phyloP scores from a whole-genome alignment of 2,797 vertebrate genomes.

The Helarctos malayanus region DNA sequence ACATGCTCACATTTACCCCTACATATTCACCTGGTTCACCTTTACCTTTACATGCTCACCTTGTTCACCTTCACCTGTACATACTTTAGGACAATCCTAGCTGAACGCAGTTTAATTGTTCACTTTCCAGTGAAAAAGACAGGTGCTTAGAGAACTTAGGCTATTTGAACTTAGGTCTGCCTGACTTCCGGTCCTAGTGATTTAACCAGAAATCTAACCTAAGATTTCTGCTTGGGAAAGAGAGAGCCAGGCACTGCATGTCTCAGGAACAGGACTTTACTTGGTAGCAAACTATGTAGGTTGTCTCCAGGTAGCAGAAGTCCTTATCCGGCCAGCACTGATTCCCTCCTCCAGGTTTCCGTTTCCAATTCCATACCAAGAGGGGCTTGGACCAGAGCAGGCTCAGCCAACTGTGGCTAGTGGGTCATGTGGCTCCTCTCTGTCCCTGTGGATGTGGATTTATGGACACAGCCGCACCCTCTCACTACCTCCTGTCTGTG shows the following conservation, averaged over 20 bases:
- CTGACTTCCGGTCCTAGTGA: neutral
- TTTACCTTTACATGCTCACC: neutral
- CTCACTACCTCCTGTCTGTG: neutral
- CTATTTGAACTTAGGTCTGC: neutral
- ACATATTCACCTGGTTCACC: neutral
- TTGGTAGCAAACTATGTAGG: neutral
- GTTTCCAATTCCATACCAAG: neutral
- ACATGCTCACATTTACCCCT: neutral
- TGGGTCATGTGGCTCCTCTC: neutral
- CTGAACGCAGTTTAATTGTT: neutral
- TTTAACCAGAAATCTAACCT: neutral
- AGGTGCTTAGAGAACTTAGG: neutral
- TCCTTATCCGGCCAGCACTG: neutral
- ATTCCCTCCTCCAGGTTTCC: neutral
- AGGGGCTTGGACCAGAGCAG: no score
- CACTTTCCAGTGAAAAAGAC: neutral
- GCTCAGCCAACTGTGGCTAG: neutral
- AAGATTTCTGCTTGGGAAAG: neutral
- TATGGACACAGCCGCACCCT: neutral
- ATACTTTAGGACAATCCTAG: neutral
- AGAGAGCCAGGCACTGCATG: neutral
- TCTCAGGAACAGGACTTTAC: neutral
- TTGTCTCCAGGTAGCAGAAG: neutral
- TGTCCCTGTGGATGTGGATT: neutral
- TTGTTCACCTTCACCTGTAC: no score